Evolutionary conservation across 2,888 invertebrate genomes (phyloP), one percentile per base, ranked within the genome.

Genomic region (Drosophila fulvimacula): DNA sequence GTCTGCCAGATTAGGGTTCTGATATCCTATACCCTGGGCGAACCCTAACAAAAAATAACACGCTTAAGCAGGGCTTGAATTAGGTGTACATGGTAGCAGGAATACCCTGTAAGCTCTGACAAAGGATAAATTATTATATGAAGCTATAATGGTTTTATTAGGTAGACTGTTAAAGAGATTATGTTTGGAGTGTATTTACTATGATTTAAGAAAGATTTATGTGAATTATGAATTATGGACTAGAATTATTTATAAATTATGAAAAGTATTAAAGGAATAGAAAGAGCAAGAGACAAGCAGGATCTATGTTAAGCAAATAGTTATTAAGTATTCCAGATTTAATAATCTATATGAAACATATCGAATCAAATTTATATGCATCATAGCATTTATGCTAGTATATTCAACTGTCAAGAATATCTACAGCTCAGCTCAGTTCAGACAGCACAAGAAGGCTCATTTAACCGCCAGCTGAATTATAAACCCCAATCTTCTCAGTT

Each of bases 1-100:
- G 42, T 65, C 32, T n/a, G 49, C 42, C 57, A 68, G 64, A 64
- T 76, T 61, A 68, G 42, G 53, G 56, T 44, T 38, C 63, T 57
- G 72, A 41, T 71, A 61, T 66, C 34, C 52, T 39, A 69, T 58
- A 4, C 46, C 1, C 46, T 10, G n/a, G 32, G 10, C 24, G 49
- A 36, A 34, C 51, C 46, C 27, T 36, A 38, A 10, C 9, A 4
- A 11, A n/a, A 38, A 15, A 19, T 15, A 61, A 11, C 49, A 27
- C 34, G 34, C 41, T 27, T 24, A 27, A 63, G 19, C 9, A 11
- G 11, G 24, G 3, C 36, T 30, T 44, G 41, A 4, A 17, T 21
- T 4, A 30, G 1, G 17, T 34, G 1, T 5, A 19, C 19, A 30
- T 19, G 61, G 17, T 36, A 15, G 9, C 3, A 6, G 10, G 0